phyloP scores from a whole-genome alignment of 2,888 invertebrate species.

The Clunio marinus region DNA sequence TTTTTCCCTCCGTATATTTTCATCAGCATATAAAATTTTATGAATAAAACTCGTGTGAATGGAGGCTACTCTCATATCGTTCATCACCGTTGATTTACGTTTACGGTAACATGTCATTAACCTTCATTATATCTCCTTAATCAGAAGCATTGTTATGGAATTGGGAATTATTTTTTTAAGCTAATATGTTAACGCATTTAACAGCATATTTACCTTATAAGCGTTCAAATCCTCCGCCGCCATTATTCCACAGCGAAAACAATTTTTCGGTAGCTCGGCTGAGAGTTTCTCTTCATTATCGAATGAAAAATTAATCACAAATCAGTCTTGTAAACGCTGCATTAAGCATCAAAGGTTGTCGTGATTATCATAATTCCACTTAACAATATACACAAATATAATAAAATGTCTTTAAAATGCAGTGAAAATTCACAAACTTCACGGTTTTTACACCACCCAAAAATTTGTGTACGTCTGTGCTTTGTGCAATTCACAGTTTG shows the following conservation, averaged over 20 bases:
- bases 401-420: constrained; percentile 30
- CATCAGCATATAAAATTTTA: constrained; percentile 38
- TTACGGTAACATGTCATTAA: not conserved
- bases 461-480: constrained; percentile 39
- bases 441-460: constrained; percentile 22
- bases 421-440: constrained; percentile 15
- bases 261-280: constrained; percentile 25
- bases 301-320: constrained; percentile 7
- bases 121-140: not conserved
- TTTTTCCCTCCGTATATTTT: constrained; percentile 26
- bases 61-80: too few species aligned
- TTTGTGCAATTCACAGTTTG: constrained; percentile 36
- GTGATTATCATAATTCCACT: constrained; percentile 9
- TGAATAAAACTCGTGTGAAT: constrained; percentile 28
- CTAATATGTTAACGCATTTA: not conserved
- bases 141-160: too few species aligned
- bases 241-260: constrained; percentile 28
- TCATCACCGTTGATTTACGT: not conserved
- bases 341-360: not conserved
- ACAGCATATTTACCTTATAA: constrained; percentile 28
- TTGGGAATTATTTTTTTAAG: too few species aligned
- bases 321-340: constrained; percentile 31
- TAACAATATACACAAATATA: constrained; percentile 12
- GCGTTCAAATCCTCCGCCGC: constrained; percentile 32
- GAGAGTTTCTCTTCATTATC: not conserved